phyloP scores from a whole-genome alignment of 2,888 invertebrate species.

The Ptilodon capucinus region DNA sequence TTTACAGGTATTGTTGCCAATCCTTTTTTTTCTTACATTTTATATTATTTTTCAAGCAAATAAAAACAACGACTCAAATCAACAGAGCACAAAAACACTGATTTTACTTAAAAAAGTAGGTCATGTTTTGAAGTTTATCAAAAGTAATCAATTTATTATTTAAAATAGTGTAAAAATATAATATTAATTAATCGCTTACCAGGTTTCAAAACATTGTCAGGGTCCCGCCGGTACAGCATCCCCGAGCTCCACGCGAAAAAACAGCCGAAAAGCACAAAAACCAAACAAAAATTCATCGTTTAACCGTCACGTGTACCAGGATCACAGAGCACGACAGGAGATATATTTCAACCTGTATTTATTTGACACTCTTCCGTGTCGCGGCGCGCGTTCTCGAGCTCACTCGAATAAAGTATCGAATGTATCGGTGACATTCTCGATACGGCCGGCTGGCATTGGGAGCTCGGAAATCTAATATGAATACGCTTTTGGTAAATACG shows the following conservation, averaged over 20 bases:
- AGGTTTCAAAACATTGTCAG: constrained; percentile 72
- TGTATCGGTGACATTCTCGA: constrained; percentile 72
- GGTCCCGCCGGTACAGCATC: constrained; percentile 71
- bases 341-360: constrained; percentile 77
- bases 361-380: constrained; percentile 74
- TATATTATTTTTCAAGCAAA: no score
- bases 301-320: constrained; percentile 66
- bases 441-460: constrained; percentile 66
- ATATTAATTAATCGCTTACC: constrained; percentile 50
- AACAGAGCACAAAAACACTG: no score
- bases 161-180: not conserved
- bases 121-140: no score
- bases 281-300: constrained; percentile 76
- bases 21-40: no score
- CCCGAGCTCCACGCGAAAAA: constrained; percentile 65
- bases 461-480: constrained; percentile 79
- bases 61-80: no score
- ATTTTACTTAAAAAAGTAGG: no score
- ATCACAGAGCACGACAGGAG: constrained; percentile 65
- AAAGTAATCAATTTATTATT: no score
- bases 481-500: constrained; percentile 76
- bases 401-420: constrained; percentile 76
- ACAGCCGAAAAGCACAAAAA: constrained; percentile 68
- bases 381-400: constrained; percentile 65
- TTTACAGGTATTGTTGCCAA: no score